Conservation (phyloP, 2,113 vertebrate species). For the Atherinomorus stipes region DNA sequence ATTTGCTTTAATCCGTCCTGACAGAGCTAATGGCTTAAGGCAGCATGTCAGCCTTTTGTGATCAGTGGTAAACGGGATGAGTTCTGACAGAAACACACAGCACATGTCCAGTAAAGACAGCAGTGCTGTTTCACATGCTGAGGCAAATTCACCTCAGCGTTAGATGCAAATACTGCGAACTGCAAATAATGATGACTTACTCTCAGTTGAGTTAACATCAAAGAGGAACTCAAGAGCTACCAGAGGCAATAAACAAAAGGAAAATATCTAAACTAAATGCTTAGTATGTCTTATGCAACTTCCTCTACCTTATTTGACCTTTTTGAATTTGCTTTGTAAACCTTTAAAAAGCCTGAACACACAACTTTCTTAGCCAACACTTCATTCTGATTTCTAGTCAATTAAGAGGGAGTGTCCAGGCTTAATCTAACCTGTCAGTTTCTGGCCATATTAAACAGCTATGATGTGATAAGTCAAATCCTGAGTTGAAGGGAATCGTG, state of each 20-base stretch:
- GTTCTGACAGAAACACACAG: conserved; percentile 36
- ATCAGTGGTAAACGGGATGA: neutral
- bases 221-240: neutral
- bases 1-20: conserved; percentile 31
- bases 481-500: conserved; percentile 1
- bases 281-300: neutral
- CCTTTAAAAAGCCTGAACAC: neutral
- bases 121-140: neutral
- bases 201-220: neutral
- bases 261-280: neutral
- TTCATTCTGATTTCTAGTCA: conserved; percentile 3
- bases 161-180: no score
- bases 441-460: conserved; percentile 5
- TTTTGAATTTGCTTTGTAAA: neutral
- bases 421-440: neutral
- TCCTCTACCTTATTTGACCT: neutral
- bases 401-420: conserved; percentile 10
- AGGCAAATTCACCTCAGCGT: conserved; percentile 8
- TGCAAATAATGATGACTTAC: neutral
- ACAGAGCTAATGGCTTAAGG: neutral
- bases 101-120: neutral
- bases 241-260: neutral
- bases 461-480: neutral
- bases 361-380: neutral
- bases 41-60: conserved; percentile 34